phyloP scores from a whole-genome alignment of 1,140 invertebrate species.

The Drosophila mauritiana region DNA sequence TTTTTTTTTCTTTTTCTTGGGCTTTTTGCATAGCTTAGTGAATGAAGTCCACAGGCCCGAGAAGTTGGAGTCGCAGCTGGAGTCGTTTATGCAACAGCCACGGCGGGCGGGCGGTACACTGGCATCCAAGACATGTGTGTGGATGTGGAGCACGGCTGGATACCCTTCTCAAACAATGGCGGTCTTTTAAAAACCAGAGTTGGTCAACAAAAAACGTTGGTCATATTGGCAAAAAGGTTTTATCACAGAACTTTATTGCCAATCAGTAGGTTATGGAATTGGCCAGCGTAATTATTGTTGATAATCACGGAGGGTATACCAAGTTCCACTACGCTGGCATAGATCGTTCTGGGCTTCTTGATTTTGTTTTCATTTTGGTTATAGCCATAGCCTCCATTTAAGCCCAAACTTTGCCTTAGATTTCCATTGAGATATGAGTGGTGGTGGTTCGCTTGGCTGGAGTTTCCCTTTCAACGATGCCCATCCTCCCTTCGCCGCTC shows the following conservation, averaged over 20 bases:
- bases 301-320: neutral
- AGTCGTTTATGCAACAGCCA: conserved; percentile 71
- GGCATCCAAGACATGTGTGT: neutral
- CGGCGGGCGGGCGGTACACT: conserved; percentile 12
- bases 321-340: neutral
- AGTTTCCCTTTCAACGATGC: conserved; percentile 43
- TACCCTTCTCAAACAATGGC: neutral
- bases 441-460: conserved; percentile 65
- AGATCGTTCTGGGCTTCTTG: conserved; percentile 10
- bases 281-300: neutral
- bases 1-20: conserved; percentile 10
- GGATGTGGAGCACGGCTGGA: conserved; percentile 20
- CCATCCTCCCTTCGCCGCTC: neutral
- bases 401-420: conserved; percentile 42
- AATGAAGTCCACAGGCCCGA: conserved; percentile 8
- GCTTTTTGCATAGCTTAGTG: conserved; percentile 38
- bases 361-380: conserved; percentile 44
- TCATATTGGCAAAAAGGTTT: neutral
- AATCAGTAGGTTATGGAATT: too few relatives aligned
- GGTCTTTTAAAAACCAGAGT: neutral
- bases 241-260: neutral
- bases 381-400: conserved; percentile 49
- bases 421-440: conserved; percentile 54
- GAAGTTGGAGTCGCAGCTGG: conserved; percentile 3
- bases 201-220: conserved; percentile 1